Evolutionary conservation across 1,140 invertebrate genomes (phyloP).

Genomic region (Apis mellifera): Amel_HAv3.1 CM009935.2:6263501-6264000

Average conservation of each 20-base stretch:
- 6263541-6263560: neutral
- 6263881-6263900: conserved; percentile 17
- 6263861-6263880: conserved; percentile 22
- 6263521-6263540: neutral
- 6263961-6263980: neutral
- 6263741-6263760: conserved; percentile 29
- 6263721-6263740: conserved; percentile 25
- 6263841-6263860: neutral
- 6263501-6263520: no score
- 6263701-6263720: conserved; percentile 1
- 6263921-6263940: neutral
- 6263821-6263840: neutral
- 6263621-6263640: no score
- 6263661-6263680: neutral
- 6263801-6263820: neutral
- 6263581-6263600: neutral
- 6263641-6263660: neutral
- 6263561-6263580: no score
- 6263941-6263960: neutral
- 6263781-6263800: neutral
- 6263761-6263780: conserved; percentile 42
- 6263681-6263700: conserved; percentile 27
- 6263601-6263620: neutral
- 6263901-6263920: conserved; percentile 6
- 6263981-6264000: neutral